Evolutionary conservation across 2,113 vertebrate genomes (phyloP).

Genomic region (Morone saxatilis): DNA sequence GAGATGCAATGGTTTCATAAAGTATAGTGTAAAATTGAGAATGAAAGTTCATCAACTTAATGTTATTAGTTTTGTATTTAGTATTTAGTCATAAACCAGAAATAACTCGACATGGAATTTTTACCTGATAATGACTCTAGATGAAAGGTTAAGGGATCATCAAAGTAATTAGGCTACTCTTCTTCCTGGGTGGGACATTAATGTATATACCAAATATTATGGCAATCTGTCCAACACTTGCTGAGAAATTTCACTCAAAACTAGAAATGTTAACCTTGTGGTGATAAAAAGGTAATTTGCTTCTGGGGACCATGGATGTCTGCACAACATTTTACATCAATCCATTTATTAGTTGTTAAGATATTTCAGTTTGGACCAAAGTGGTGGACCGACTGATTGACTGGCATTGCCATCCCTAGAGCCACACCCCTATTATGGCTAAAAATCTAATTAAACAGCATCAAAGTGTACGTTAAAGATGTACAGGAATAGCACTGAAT

Average conservation of each 20-base stretch:
- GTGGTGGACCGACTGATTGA: background rate
- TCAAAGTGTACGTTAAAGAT: background rate
- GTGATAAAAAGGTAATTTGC: background rate
- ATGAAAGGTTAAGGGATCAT: too few species aligned
- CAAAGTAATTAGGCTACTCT: too few species aligned
- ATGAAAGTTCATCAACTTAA: background rate
- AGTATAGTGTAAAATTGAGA: background rate
- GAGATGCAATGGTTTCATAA: constrained; percentile 1
- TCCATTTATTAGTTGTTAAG: background rate
- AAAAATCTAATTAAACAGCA: too few species aligned
- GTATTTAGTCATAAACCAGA: too few species aligned
- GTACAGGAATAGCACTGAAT: background rate
- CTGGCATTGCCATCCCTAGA: too few species aligned
- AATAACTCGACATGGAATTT: too few species aligned
- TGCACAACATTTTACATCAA: background rate
- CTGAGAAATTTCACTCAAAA: background rate
- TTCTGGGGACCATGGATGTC: too few species aligned
- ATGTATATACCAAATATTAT: background rate
- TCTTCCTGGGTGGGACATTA: background rate
- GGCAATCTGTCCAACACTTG: background rate
- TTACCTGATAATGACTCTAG: too few species aligned
- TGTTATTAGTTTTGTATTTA: too few species aligned
- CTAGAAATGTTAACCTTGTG: background rate
- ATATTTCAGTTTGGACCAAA: background rate
- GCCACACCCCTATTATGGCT: background rate